Evolutionary conservation across 1,140 invertebrate species (phyloP).

Genomic region (Halesus radiatus): DNA sequence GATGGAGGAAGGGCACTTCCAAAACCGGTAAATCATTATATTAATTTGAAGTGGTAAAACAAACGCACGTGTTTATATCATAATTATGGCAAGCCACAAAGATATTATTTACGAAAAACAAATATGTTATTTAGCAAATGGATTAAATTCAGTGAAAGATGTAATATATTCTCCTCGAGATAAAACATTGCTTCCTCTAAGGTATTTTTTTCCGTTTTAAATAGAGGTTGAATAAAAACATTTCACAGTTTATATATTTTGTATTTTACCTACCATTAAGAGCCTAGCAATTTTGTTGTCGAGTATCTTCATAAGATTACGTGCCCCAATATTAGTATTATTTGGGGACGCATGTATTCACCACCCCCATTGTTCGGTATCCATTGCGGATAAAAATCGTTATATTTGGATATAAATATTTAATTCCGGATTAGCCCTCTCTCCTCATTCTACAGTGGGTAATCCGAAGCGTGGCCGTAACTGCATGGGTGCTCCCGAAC

Average conservation of each 20-base stretch:
- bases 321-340: background rate
- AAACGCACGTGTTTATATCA: too few species aligned
- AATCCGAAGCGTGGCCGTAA: slow-evolving; percentile 28
- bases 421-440: slow-evolving; percentile 45
- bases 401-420: slow-evolving; percentile 54
- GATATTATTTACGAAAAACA: too few species aligned
- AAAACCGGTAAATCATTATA: too few species aligned
- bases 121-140: too few species aligned
- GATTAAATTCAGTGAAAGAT: too few species aligned
- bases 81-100: too few species aligned
- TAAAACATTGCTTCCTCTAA: too few species aligned
- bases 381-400: slow-evolving; percentile 41
- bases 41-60: too few species aligned
- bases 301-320: background rate
- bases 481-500: slow-evolving; percentile 15
- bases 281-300: background rate
- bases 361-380: background rate
- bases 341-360: background rate
- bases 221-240: background rate
- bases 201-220: background rate
- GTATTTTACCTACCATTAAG: background rate
- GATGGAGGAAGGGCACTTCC: too few species aligned
- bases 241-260: too few species aligned
- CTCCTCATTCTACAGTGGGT: background rate
- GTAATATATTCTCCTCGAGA: too few species aligned